Evolutionary conservation across 2,888 invertebrate species (phyloP), one percentile per base, ranked within the genome.

Genomic region (Ariolimax columbianus): DNA sequence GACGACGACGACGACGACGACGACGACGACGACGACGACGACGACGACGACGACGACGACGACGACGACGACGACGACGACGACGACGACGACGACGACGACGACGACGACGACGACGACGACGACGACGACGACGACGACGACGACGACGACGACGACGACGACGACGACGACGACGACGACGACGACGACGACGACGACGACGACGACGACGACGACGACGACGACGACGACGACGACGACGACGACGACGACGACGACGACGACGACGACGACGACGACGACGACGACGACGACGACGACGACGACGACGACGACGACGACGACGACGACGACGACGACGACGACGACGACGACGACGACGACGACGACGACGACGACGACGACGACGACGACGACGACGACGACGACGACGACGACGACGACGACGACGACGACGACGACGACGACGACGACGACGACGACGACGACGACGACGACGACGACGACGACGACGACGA

Each of bases 171-270:
- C 77, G n/a, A 55, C 77, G n/a, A 77, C 77, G n/a, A 77, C 77
- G n/a, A 77, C 77, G n/a, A 77, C 77, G n/a, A 77, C 77, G 47
- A 77, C 77, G n/a, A 77, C 77, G n/a, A 77, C 77, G 33, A 77
- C 77, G n/a, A 55, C 77, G 6, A 72, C 72, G 6, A 72, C 63
- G 9, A 63, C 63, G 6, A 63, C 63, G 6, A 63, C 26, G 19
- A 63, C 63, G 6, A 26, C 63, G 6, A 63, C 63, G 6, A 63
- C 63, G 9, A 63, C 63, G 6, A 63, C 63, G 6, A 63, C 26
- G 19, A 63, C 63, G 6, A 26, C 63, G 6, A 63, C 63, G 6
- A 63, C 63, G 9, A 63, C 63, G 6, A 63, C 72, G 6, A 72
- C 36, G 14, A 72, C 72, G 4, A 33, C 72, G 4, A 72, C 72